Evolutionary conservation across 2,888 invertebrate species (phyloP).

Genomic region (Drosophila anomelani): DNA sequence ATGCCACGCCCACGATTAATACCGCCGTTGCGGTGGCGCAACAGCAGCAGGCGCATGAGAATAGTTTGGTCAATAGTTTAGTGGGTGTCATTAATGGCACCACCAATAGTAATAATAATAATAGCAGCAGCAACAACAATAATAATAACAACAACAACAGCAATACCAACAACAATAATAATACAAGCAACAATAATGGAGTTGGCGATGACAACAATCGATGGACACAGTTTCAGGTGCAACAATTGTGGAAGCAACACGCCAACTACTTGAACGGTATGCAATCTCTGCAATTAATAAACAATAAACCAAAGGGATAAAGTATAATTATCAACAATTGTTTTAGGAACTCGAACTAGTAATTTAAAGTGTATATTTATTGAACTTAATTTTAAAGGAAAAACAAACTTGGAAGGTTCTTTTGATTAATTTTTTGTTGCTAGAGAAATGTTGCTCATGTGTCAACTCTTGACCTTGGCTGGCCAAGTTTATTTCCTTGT

Average conservation of each 20-base stretch:
- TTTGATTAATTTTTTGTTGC: no score
- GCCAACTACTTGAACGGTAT: slow-evolving; percentile 85
- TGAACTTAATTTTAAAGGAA: neutral
- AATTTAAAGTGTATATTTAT: neutral
- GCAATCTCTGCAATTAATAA: slow-evolving; percentile 25
- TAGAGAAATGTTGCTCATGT: neutral
- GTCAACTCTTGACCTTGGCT: slow-evolving; percentile 18
- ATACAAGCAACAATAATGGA: slow-evolving; percentile 52
- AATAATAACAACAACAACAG: slow-evolving; percentile 41
- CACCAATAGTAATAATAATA: slow-evolving; percentile 48
- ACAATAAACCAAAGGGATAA: neutral
- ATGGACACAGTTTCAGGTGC: slow-evolving; percentile 85
- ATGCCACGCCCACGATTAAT: slow-evolving; percentile 72
- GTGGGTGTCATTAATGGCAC: slow-evolving; percentile 70
- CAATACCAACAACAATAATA: slow-evolving; percentile 53
- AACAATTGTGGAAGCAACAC: slow-evolving; percentile 85
- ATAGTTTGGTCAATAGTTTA: slow-evolving; percentile 76
- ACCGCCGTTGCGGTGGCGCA: slow-evolving; percentile 68
- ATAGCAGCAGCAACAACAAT: slow-evolving; percentile 53
- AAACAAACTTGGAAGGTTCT: neutral
- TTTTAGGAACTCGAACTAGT: neutral
- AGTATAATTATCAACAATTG: neutral
- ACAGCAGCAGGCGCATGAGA: slow-evolving; percentile 73
- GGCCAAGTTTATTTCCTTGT: slow-evolving; percentile 27
- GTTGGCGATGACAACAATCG: slow-evolving; percentile 82